Percentiles rank a stretch among this genome's conserved stretches.
phyloP scores from a whole-genome alignment of 2,888 invertebrate genomes.

The Apamea epomidion region DNA sequence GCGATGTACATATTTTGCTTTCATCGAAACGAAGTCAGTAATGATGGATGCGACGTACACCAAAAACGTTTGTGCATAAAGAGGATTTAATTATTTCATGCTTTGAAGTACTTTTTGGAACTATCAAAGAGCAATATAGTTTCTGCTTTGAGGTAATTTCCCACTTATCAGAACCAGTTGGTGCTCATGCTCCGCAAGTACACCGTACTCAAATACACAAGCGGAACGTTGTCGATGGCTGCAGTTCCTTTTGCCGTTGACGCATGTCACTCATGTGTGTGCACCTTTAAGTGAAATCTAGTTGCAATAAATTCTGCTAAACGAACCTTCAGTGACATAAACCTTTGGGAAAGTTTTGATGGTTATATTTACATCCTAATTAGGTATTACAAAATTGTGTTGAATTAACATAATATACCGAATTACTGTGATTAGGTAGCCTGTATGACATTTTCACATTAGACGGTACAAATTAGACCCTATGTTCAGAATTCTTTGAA shows the following conservation, averaged over 20 bases:
- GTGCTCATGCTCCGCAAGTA: too few relatives aligned
- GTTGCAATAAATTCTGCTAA: neutral
- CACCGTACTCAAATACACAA: too few relatives aligned
- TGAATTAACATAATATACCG: neutral
- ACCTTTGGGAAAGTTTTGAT: neutral
- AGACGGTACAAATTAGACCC: neutral
- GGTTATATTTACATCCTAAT: neutral
- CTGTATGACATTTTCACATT: neutral
- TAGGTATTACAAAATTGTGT: neutral
- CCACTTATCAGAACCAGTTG: neutral
- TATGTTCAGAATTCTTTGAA: neutral
- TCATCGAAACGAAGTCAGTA: neutral
- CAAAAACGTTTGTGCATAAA: neutral
- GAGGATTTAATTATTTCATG: neutral
- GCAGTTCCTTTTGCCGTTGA: too few relatives aligned
- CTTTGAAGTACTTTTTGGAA: neutral
- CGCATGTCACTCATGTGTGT: too few relatives aligned
- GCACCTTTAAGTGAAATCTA: neutral
- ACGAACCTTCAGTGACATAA: neutral
- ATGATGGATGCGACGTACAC: neutral
- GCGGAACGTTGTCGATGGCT: too few relatives aligned
- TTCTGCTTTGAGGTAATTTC: neutral
- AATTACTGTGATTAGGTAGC: neutral
- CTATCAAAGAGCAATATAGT: neutral
- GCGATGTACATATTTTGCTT: neutral